Conservation (phyloP, 2,113 vertebrate genomes). For the Percopsis transmontana region DNA sequence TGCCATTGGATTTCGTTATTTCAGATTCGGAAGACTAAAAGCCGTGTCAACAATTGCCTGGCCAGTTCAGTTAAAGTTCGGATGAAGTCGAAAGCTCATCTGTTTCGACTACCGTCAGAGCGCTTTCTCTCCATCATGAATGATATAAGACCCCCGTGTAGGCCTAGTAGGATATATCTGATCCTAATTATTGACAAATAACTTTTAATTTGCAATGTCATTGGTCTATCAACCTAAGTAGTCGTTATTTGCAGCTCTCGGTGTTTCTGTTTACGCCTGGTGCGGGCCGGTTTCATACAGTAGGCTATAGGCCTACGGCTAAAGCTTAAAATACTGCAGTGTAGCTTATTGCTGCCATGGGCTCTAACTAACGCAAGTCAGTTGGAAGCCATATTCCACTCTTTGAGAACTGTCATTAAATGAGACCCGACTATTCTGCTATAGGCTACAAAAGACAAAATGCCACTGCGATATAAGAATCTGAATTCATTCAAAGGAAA, state of each 20-base stretch:
- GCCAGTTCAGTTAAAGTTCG: too few species aligned
- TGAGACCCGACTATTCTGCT: background rate
- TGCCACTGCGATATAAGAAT: background rate
- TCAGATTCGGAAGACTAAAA: too few species aligned
- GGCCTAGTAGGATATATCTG: too few species aligned
- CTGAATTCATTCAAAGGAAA: slow-evolving; percentile 21
- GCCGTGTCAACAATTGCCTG: too few species aligned
- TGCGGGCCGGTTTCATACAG: slow-evolving; percentile 54
- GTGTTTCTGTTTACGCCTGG: slow-evolving; percentile 35
- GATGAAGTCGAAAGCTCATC: too few species aligned
- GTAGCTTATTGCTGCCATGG: slow-evolving; percentile 67
- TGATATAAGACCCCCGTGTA: background rate
- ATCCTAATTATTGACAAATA: too few species aligned
- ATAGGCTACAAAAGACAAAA: slow-evolving; percentile 4
- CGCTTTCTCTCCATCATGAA: too few species aligned
- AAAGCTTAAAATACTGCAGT: slow-evolving; percentile 79
- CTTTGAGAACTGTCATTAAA: slow-evolving; percentile 26
- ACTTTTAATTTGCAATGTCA: background rate
- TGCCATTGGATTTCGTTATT: too few species aligned
- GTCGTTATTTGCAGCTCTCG: background rate
- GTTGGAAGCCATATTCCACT: slow-evolving; percentile 39
- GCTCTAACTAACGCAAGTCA: slow-evolving; percentile 59
- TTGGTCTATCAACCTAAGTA: slow-evolving; percentile 1
- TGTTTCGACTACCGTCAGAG: background rate
- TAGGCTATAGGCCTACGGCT: too few species aligned